Base-by-base conservation (phyloP, 2,888 invertebrate genomes). In the Lamellibrachia columna region DNA sequence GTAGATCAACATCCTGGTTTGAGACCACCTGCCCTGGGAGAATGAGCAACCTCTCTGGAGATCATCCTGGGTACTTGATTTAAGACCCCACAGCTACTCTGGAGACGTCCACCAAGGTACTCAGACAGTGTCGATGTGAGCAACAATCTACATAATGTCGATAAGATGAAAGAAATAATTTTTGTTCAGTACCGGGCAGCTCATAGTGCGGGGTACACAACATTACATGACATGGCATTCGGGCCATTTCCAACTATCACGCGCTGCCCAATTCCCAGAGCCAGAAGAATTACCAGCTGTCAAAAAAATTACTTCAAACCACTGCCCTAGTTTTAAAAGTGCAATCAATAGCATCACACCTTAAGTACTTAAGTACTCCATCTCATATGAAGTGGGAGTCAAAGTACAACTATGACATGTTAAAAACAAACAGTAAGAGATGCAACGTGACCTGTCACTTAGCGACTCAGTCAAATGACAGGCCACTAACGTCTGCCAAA, bases 251-350 rank as follows among this genome's bases (percentile, higher is more conserved):
- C 75, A 75, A 22, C 22, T 22, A 22, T 60, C 75, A 75, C 75
- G n/a, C 6, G 75, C 75, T n/a, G 22, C 22, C 75, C 75, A 75
- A 75, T 22, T 22, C 75, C 75, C 15, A n/a, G 22, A 22, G 75
- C 75, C 75, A 75, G 15, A 15, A 75, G n/a, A 75, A 75, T 22
- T 75, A 75, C 22, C 75, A 75, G 15, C 75, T 75, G 75, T 75
- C 75, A 75, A 22, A 75, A 75, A 75, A 75, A 75, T 75, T 75
- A 75, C 75, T 75, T 75, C 75, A 75, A 75, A 75, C 75, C 15
- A n/a, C 15, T 75, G 75, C 75, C 75, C 75, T 75, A 75, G 75
- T 75, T 75, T 75, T 75, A n/a, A 11, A 75, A 75, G 75, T 75
- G 75, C n/a, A 75, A 58, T 75, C 22, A 6, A 75, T 15, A 75